Evolutionary conservation across 1,140 invertebrate species (phyloP), one percentile per base, ranked within the genome.

Genomic region (Lepidurus arcticus): DNA sequence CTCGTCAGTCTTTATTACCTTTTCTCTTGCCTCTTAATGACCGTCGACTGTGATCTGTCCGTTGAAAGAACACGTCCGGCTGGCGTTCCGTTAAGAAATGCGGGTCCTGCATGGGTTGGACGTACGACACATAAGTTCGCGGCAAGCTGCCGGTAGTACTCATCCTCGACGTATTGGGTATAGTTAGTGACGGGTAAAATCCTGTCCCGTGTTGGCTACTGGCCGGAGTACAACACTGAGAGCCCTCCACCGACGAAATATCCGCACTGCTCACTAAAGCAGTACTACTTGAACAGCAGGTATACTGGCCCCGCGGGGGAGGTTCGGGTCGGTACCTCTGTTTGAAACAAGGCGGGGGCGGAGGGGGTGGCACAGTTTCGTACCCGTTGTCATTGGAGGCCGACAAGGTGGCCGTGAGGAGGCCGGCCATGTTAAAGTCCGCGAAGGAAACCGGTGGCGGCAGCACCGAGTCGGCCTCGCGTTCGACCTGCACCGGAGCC

Each of bases 381-480:
- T 4, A 21, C 1, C 9, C 8, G 21, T 65, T 21, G 6, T 65
- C 16, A 9, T 7, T 21, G 21, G 9, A 16, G 53, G 16, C 53
- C 21, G 53, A 65, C 9, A 9, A 21, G 21, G 53, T 65, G 6
- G 53, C 53, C 16, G 9, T 65, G 21, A 65, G 16, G 53, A 65
- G 53, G 21, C 53, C 53, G 53, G 53, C n/a, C 53, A 65, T 21
- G 21, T 44, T 78, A 11, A 74, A 21, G 34, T 78, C 78, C 42
- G 78, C 78, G 44, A 78, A 78, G 1, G 78, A 78, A 8, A 74
- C 44, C n/a, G 78, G 78, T 7, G 78, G 78, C 9, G 78, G 78
- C 44, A 78, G 44, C 1, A 78, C 34, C n/a, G 47, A 16, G 42
- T 76, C 75, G 10, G 43, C 24, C n/a, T 44, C 42, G 75, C n/a